Evolutionary conservation across 2,113 vertebrate genomes (phyloP).

Genomic region (Petroica traversi): DNA sequence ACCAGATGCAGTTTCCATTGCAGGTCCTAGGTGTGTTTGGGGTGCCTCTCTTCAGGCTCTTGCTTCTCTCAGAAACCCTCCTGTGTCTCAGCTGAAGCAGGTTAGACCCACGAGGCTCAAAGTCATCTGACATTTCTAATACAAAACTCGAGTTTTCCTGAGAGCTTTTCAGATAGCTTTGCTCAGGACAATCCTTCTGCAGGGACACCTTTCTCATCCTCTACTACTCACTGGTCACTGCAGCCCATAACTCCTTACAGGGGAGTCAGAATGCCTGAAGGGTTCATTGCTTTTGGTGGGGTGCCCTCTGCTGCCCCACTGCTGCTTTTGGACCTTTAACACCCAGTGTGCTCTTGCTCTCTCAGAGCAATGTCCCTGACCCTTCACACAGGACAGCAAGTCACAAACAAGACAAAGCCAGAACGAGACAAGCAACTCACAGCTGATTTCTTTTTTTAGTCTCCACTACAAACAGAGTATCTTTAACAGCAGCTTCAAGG

Average conservation of each 20-base stretch:
- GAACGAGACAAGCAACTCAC: neutral
- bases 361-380: neutral
- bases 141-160: neutral
- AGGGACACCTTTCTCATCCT: neutral
- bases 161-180: neutral
- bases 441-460: neutral
- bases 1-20: neutral
- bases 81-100: neutral
- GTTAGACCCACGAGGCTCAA: neutral
- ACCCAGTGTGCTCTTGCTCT: neutral
- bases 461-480: neutral
- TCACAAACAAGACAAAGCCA: neutral
- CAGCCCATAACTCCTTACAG: neutral
- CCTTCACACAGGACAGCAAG: accelerated
- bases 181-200: neutral
- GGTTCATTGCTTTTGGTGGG: neutral
- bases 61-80: neutral
- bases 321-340: neutral
- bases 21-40: neutral
- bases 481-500: neutral
- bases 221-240: neutral
- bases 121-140: neutral
- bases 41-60: neutral
- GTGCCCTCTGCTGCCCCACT: neutral
- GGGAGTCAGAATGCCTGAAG: neutral